A percentile compares a stretch with the other conserved stretches of the same genome.
These are phyloP conservation scores for Merluccius polli DNA, from an alignment of 2,797 vertebrate species.

Conservation along the genomic window DNA sequence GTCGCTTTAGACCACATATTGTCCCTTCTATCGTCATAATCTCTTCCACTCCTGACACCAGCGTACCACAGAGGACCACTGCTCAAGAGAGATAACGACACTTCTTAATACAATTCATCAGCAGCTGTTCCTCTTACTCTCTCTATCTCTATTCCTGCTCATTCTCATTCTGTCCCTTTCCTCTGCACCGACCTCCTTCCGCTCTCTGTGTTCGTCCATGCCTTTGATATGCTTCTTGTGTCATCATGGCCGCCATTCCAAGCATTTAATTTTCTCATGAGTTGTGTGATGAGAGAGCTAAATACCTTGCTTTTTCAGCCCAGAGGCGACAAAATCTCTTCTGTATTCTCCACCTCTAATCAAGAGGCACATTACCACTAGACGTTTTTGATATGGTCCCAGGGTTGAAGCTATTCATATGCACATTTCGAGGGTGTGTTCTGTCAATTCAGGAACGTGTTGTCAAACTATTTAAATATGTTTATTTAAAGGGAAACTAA, in stretches of 20 bases:
- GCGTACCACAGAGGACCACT: constrained; percentile 27
- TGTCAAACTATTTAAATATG: not conserved
- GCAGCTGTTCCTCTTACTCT: constrained; percentile 31
- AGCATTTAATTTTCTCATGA: not conserved
- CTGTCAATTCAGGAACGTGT: not conserved
- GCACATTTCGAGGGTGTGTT: no score
- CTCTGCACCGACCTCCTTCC: not conserved
- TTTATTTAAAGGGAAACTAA: not conserved
- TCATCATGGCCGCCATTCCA: not conserved
- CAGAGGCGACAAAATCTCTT: not conserved
- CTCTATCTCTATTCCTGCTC: not conserved
- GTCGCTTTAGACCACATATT: no score
- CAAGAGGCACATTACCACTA: not conserved
- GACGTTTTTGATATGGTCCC: not conserved
- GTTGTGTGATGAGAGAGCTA: not conserved
- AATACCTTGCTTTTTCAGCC: not conserved
- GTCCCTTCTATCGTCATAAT: no score
- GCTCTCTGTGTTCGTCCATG: not conserved
- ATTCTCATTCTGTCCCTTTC: constrained; percentile 18
- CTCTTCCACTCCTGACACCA: no score
- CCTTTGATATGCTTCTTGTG: not conserved
- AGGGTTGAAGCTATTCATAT: no score
- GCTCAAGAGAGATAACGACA: constrained; percentile 40
- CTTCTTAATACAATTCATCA: constrained; percentile 47
- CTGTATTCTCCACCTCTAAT: constrained; percentile 3